Evolutionary conservation across 2,888 invertebrate genomes (phyloP), one percentile per base, ranked within the genome.

Genomic region (Empis livida): DNA sequence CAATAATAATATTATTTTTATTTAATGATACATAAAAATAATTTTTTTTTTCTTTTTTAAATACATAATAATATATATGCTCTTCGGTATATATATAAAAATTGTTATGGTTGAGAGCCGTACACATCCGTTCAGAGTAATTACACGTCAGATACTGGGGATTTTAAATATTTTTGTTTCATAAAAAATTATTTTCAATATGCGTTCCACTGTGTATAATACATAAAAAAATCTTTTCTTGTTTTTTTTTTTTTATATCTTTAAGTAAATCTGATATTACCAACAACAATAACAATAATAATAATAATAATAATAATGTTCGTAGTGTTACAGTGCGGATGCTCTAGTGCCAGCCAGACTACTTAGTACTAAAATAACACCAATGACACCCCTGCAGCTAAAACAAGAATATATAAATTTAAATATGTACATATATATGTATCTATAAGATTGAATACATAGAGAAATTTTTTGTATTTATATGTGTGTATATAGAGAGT

Each of bases 121-220:
- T 35, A 35, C 35, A 56, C 59, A 60, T 62, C 67, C 66, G 65
- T 59, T 64, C 65, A 57, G 59, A 56, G 55, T 65, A 64, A 65
- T 62, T 64, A 66, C 68, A 64, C 67, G 67, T 64, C 62, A 62
- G 63, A 64, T 63, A 67, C 67, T 67, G 65, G 67, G 66, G 23
- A n/a, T n/a, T n/a, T n/a, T n/a, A n/a, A n/a, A n/a, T n/a, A n/a
- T n/a, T n/a, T n/a, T n/a, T n/a, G n/a, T n/a, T n/a, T n/a, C n/a
- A n/a, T n/a, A n/a, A n/a, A n/a, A n/a, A 27, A 27, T 27, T 9
- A 8, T 27, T 27, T 27, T 27, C 23, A 20, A 20, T 27, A 27
- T 27, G 2, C 23, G 20, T 20, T 35, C 10, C 20, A n/a, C n/a
- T n/a, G n/a, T 35, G 35, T n/a, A 35, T 35, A n/a, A 9, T 32